Base-by-base conservation (phyloP, 2,797 vertebrate species). In the Premnoplex brunnescens region DNA sequence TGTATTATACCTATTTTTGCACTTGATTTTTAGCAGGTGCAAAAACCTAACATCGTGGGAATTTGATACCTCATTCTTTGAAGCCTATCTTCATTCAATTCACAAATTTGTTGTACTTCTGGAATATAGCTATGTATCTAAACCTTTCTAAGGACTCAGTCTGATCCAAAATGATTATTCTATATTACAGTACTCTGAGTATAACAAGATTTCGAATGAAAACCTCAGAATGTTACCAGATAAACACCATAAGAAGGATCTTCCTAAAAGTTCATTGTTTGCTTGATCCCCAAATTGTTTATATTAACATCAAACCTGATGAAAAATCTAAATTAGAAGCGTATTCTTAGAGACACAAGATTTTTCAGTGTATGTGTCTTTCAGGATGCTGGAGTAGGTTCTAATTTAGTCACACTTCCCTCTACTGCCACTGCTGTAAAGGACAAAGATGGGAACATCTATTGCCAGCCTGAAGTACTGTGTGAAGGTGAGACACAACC, bases 401-500 rank as follows among this genome's bases (percentile, higher is more conserved):
- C 95, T 3, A 99, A 99, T 95, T 95, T 99, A 90, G 98, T 99
- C 95, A 98, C 73, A 12, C 72, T 99, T 91, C 60, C 90, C 8
- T 97, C 98, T 4, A 96, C 96, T 1, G 99, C 99, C 30, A 97
- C 90, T 68, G 99, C 99, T 2, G 80, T 98, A 58, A 97, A 98
- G 86, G 98, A 98, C 49, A 97, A 97, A 30, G 98, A 99, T 5
- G 98, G 98, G 30, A 97, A 93, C 1, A 95, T 99, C 64, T 98
- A 97, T 88, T 99, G 99, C 91, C 97, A 95, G 7, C 98, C 99
- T 0, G 99, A 99, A 96, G 91, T 43, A 6, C 69, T 99, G 2
- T 98, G 97, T 69, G 89, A 98, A 97, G 99, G 99, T 99, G 98
- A 96, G 77, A 60, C 22, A n/a, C 8, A 10, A 4, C 43, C 26